Percentiles rank a stretch among this genome's conserved stretches.
Evolutionary conservation across 1,140 invertebrate genomes (phyloP).

Genomic region (Phymorhynchus buccinoides): DNA sequence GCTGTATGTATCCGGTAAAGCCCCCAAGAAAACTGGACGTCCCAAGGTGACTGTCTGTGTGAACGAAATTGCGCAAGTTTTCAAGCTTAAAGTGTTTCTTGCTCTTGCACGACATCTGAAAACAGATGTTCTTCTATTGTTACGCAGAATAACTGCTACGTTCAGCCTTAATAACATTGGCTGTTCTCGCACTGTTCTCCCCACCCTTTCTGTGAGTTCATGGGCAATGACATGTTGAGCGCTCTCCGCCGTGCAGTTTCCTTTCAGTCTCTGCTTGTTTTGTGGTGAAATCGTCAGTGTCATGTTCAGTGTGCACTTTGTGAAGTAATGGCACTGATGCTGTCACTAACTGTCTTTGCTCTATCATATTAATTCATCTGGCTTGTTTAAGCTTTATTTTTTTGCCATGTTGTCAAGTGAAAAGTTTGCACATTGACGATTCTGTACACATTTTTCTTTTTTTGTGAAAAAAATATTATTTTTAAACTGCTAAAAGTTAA

Average conservation of each 20-base stretch:
- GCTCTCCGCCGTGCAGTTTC: slow-evolving; percentile 30
- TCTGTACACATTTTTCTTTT: no score
- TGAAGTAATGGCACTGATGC: slow-evolving; percentile 9
- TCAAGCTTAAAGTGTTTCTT: slow-evolving; percentile 1
- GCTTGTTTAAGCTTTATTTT: slow-evolving; percentile 17
- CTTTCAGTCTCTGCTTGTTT: slow-evolving; percentile 11
- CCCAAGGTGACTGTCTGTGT: slow-evolving; percentile 41
- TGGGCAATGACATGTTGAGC: not conserved
- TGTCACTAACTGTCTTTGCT: slow-evolving; percentile 35
- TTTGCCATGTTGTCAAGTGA: not conserved
- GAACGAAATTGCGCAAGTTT: slow-evolving; percentile 17
- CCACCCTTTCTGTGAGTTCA: not conserved
- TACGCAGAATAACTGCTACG: not conserved
- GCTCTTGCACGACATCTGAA: slow-evolving; percentile 29
- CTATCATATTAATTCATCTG: not conserved
- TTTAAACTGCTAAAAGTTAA: no score
- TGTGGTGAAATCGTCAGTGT: not conserved
- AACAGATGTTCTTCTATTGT: not conserved
- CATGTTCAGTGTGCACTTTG: not conserved
- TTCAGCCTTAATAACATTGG: slow-evolving; percentile 17
- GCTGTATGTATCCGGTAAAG: slow-evolving; percentile 39
- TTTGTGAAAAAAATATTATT: no score
- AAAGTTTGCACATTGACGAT: not conserved
- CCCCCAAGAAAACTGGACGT: slow-evolving; percentile 33
- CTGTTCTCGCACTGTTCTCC: not conserved